Percentiles rank a stretch among this genome's conserved stretches.
Evolutionary conservation across 2,797 vertebrate genomes (phyloP).

Genomic region (Catostomus latipinnis): DNA sequence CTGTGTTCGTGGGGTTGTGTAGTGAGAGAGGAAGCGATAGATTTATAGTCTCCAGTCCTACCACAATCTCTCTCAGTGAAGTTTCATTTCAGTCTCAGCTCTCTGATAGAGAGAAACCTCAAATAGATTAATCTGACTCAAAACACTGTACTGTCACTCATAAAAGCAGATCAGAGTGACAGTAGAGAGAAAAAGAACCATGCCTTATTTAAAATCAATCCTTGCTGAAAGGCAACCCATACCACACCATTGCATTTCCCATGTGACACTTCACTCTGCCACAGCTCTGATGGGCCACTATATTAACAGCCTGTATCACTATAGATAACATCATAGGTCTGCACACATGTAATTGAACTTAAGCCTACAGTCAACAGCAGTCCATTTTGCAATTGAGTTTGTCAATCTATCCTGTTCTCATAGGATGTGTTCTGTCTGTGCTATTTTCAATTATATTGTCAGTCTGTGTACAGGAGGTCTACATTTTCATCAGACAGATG

Average conservation of each 20-base stretch:
- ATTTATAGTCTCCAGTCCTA: slow-evolving; percentile 52
- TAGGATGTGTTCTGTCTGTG: too few species aligned
- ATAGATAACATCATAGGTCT: slow-evolving; percentile 6
- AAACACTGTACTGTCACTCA: not conserved
- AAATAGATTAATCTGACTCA: slow-evolving; percentile 35
- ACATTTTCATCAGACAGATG: too few species aligned
- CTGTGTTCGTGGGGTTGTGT: slow-evolving; percentile 50
- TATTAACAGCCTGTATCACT: slow-evolving; percentile 20
- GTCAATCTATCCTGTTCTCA: too few species aligned
- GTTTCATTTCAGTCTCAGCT: slow-evolving; percentile 9
- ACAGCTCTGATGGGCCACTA: not conserved
- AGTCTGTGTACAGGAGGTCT: too few species aligned
- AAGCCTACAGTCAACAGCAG: too few species aligned
- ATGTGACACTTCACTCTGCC: too few species aligned
- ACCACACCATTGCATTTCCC: not conserved
- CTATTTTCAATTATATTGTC: too few species aligned
- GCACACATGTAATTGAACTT: too few species aligned
- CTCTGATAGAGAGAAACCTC: slow-evolving; percentile 2
- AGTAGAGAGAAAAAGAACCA: not conserved
- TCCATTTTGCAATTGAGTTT: too few species aligned
- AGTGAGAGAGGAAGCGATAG: slow-evolving; percentile 45
- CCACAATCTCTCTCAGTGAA: not conserved
- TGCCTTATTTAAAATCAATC: not conserved
- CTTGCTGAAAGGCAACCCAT: slow-evolving; percentile 27
- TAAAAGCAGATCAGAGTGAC: not conserved